These are phyloP conservation scores for Chaunax sp. DNA, from an alignment of 2,797 vertebrate species.

Conservation along the genomic window DNA sequence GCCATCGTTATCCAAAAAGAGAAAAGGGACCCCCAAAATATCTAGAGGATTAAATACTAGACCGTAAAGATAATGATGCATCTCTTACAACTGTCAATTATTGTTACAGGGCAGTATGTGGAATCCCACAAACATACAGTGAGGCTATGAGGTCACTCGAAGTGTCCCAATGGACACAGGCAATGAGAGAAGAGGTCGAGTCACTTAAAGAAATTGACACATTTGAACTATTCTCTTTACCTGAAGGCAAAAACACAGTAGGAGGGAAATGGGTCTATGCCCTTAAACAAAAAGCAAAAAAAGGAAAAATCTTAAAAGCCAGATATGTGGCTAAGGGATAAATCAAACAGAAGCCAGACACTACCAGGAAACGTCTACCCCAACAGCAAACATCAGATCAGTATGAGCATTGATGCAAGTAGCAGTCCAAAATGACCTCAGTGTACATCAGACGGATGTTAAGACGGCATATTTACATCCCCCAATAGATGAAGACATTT, in stretches of 20 bases:
- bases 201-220: conserved; percentile 20
- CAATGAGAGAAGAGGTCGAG: conserved; percentile 27
- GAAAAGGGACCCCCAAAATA: conserved; percentile 5
- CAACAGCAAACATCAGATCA: conserved; percentile 25
- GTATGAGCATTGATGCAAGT: conserved; percentile 40
- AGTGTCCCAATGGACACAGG: conserved; percentile 13
- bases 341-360: conserved; percentile 17
- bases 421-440: conserved; percentile 32
- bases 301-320: conserved; percentile 5
- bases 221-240: conserved; percentile 6
- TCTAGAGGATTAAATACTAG: conserved; percentile 1
- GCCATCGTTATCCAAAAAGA: neutral
- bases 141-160: conserved; percentile 32
- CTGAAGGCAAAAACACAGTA: conserved; percentile 14
- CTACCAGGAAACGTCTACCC: conserved; percentile 19
- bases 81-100: conserved; percentile 24
- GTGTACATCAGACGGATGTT: conserved; percentile 44
- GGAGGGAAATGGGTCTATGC: conserved; percentile 16
- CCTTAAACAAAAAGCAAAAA: conserved; percentile 10
- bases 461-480: conserved; percentile 45
- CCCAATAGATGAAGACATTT: conserved; percentile 31
- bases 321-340: conserved; percentile 25
- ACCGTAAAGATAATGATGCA: conserved; percentile 2
- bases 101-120: conserved; percentile 33
- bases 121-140: conserved; percentile 38